Base-by-base conservation (phyloP, 2,113 vertebrate species). In the Phyllostomus discolor region DNA sequence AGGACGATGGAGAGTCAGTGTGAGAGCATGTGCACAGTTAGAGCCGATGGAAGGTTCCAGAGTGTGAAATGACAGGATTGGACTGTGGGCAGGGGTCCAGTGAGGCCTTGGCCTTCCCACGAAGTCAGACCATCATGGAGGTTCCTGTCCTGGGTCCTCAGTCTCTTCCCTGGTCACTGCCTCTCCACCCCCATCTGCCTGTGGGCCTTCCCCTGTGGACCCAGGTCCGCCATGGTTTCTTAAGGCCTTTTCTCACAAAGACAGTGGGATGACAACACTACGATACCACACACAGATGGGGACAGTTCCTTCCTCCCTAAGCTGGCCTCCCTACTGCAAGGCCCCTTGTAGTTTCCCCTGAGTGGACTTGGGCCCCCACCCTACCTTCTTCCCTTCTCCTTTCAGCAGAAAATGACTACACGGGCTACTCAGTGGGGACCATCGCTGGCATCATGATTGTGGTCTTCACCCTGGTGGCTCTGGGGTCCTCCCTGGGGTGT, bases 271-370 rank as follows among this genome's bases (percentile, higher is more conserved):
- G 79, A 43, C 26, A 4, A 33, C 11, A 64, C 15, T 6, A 2
- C 3, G 0, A 31, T 16, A 10, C 16, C 1, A 0, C 78, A 70
- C 28, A 1, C 3, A 3, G 1, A 19, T 14, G 7, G 38, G 38
- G 38, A 15, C 76, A 10, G 31, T 41, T 52, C 38, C 85, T 17
- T 48, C 43, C 48, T 26, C 20, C 33, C 15, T 24, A 0, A 20
- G 1, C 14, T 24, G 22, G 38, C 33, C 17, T 35, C 24, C 64
- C 52, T 16, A 15, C 38, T 2, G 5, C 2, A 8, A 6, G 35
- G 33, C 5, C 38, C 26, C 10, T 28, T 0, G 0, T 5, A 33
- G 2, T 73, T 10, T 10, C 38, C 50, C 24, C 43, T 35, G 28
- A 66, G 19, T 7, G 19, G 19, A 66, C 43, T 26, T 0, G 0